These are phyloP conservation scores for Erythrocercus mccallii DNA, from an alignment of 2,113 vertebrate species.

Conservation along the genomic window DNA sequence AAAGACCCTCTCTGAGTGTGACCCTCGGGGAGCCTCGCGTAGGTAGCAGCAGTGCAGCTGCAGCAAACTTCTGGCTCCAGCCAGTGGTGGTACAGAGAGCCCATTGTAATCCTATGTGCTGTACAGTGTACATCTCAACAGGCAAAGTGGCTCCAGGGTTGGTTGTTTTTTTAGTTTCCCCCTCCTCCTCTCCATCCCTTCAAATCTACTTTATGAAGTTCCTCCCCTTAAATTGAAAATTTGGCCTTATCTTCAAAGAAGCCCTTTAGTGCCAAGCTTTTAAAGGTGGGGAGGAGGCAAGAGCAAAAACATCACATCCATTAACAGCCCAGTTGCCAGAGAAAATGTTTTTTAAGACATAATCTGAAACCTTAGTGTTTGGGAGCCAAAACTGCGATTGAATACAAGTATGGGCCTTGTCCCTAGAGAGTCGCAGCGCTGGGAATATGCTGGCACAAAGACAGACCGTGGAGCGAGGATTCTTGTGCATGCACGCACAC, in stretches of 20 bases:
- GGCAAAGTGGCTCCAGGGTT: slow-evolving; percentile 41
- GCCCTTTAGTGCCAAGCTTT: slow-evolving; percentile 67
- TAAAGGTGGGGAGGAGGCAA: slow-evolving; percentile 58
- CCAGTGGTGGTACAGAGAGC: slow-evolving; percentile 43
- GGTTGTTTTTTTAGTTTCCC: not conserved
- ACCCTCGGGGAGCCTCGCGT: not conserved
- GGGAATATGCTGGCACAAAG: slow-evolving; percentile 22
- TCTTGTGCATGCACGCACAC: slow-evolving; percentile 40
- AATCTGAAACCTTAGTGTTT: slow-evolving; percentile 58
- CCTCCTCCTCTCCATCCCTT: slow-evolving; percentile 54
- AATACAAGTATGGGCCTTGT: slow-evolving; percentile 59
- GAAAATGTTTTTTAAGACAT: slow-evolving; percentile 69
- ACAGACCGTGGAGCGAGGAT: not conserved
- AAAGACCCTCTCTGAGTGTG: not conserved
- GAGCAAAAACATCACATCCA: slow-evolving; percentile 58
- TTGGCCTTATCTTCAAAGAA: slow-evolving; percentile 77
- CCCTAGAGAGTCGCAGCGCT: not conserved
- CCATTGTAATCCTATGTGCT: slow-evolving; percentile 54
- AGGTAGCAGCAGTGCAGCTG: slow-evolving; percentile 29
- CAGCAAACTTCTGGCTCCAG: slow-evolving; percentile 39
- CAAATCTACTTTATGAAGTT: slow-evolving; percentile 75
- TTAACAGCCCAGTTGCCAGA: slow-evolving; percentile 64
- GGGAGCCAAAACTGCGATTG: slow-evolving; percentile 15
- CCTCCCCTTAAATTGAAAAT: slow-evolving; percentile 65
- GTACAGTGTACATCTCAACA: slow-evolving; percentile 53